Conservation (phyloP, 2,113 vertebrate species). For the Ceyx melanurus region DNA sequence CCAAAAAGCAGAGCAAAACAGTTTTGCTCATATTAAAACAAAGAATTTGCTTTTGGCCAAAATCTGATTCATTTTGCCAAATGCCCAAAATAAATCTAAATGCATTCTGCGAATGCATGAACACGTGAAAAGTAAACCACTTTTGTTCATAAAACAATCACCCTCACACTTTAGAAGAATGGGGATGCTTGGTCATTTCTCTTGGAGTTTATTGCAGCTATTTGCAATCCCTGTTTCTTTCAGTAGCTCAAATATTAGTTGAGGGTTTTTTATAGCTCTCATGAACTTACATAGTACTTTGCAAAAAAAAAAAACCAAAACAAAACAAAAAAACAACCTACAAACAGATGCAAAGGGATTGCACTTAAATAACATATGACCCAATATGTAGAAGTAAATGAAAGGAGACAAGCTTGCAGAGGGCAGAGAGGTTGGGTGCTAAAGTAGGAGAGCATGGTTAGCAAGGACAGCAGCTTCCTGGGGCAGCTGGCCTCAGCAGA, state of each 20-base stretch:
- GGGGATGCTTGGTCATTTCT: neutral
- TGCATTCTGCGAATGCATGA: neutral
- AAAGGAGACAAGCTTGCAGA: neutral
- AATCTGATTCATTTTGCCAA: neutral
- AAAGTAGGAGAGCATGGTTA: neutral
- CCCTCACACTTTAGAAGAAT: neutral
- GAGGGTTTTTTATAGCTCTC: neutral
- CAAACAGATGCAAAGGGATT: neutral
- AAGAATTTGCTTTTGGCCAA: neutral
- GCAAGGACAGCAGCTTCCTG: neutral
- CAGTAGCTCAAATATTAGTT: neutral
- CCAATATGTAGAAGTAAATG: rapidly evolving
- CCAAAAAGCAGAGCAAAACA: neutral
- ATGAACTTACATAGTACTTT: neutral
- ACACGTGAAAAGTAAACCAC: neutral
- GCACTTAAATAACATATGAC: neutral
- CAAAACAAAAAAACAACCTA: neutral
- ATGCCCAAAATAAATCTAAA: neutral
- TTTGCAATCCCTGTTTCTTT: neutral
- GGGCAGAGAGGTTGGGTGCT: neutral
- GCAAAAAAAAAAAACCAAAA: neutral
- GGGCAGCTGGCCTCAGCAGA: neutral
- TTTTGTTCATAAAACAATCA: neutral
- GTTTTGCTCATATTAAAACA: neutral
- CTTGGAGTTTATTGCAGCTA: neutral